phyloP scores from a whole-genome alignment of 2,888 invertebrate genomes.

The Pachydiplax longipennis region DNA sequence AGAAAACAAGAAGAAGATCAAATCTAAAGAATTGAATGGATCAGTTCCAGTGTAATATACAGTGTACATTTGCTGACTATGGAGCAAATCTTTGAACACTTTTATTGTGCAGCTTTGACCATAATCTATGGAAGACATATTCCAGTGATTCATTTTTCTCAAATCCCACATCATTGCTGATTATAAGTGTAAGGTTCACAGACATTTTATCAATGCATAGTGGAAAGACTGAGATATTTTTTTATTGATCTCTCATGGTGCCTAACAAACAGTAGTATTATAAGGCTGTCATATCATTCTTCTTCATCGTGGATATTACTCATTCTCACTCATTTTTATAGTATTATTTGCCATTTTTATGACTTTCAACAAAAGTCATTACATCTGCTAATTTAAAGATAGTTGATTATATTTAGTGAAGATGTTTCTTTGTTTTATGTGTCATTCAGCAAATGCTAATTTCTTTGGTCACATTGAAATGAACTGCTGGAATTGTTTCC shows the following conservation, averaged over 20 bases:
- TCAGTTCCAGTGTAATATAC: neutral
- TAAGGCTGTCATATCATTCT: conserved; percentile 17
- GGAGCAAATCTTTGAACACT: neutral
- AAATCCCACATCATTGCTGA: neutral
- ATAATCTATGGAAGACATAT: neutral
- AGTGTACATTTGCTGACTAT: conserved; percentile 10
- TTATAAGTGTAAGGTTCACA: neutral
- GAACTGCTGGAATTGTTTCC: neutral
- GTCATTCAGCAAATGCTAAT: neutral
- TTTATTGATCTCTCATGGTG: conserved; percentile 36
- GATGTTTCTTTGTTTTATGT: neutral
- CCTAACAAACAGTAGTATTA: neutral
- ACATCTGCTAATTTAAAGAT: neutral
- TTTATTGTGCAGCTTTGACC: neutral
- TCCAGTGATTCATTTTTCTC: neutral
- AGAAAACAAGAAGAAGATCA: neutral
- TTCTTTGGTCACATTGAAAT: neutral
- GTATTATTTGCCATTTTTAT: neutral
- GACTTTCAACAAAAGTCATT: neutral
- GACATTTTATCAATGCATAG: neutral
- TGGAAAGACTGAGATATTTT: conserved; percentile 22
- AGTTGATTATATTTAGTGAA: conserved; percentile 12
- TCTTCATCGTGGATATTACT: neutral
- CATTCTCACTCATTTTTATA: conserved; percentile 18
- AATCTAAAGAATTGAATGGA: conserved; percentile 1